These are phyloP conservation scores for Drosophila acutilabella DNA, from an alignment of 2,888 invertebrate species.

Conservation along the genomic window DNA sequence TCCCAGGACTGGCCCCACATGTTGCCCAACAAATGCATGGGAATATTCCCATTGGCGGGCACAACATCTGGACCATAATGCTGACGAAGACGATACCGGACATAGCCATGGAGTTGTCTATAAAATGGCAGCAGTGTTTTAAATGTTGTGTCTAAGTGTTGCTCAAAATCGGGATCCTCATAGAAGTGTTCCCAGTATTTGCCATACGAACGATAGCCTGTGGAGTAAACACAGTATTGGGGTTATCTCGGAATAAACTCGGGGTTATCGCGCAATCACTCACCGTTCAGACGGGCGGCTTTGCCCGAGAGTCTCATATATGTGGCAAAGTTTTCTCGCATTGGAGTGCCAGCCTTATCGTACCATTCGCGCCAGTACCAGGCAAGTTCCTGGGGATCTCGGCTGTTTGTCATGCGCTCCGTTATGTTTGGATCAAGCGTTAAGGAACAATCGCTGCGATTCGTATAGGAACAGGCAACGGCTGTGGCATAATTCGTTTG, in stretches of 20 bases:
- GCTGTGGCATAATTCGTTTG: slow-evolving; percentile 91
- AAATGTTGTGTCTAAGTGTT: slow-evolving; percentile 89
- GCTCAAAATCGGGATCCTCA: slow-evolving; percentile 89
- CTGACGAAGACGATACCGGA: slow-evolving; percentile 89
- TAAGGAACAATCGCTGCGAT: slow-evolving; percentile 88
- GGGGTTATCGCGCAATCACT: slow-evolving; percentile 59
- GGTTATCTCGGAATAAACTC: neutral
- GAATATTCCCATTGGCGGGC: slow-evolving; percentile 89
- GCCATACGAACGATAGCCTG: slow-evolving; percentile 89
- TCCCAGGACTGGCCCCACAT: slow-evolving; percentile 94
- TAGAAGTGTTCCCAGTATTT: slow-evolving; percentile 90
- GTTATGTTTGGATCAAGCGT: slow-evolving; percentile 88
- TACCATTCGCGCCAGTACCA: slow-evolving; percentile 94
- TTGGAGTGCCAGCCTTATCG: slow-evolving; percentile 89
- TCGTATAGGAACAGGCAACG: slow-evolving; percentile 89
- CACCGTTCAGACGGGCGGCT: slow-evolving; percentile 90
- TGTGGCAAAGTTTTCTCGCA: slow-evolving; percentile 87
- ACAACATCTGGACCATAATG: slow-evolving; percentile 90
- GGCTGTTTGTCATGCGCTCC: slow-evolving; percentile 88
- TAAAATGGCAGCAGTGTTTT: slow-evolving; percentile 92
- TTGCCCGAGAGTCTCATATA: slow-evolving; percentile 89
- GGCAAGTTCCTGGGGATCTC: slow-evolving; percentile 91
- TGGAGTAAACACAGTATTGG: neutral
- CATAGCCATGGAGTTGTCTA: slow-evolving; percentile 92
- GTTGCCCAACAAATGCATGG: slow-evolving; percentile 91